Evolutionary conservation across 2,888 invertebrate genomes (phyloP).

Genomic region (Amphipyra berbera): DNA sequence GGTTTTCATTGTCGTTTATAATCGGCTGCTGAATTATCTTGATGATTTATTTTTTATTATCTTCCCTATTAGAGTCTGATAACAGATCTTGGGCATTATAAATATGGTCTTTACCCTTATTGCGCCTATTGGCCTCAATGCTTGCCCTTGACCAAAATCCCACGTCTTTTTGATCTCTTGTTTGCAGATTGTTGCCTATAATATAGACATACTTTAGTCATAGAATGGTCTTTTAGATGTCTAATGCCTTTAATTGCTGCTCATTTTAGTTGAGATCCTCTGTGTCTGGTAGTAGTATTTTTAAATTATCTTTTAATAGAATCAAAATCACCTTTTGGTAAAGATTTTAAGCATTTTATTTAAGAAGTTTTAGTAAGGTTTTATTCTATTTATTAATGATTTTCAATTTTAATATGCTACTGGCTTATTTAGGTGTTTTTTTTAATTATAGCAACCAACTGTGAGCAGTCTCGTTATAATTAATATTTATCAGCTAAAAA

Average conservation of each 20-base stretch:
- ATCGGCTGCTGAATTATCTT: conserved; percentile 29
- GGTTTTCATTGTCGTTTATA: conserved; percentile 29
- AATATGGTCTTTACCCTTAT: conserved; percentile 38
- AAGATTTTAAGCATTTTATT: no score
- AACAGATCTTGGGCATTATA: conserved; percentile 8
- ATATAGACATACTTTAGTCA: conserved; percentile 18
- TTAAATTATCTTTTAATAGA: no score
- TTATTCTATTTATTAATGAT: no score
- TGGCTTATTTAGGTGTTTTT: conserved; percentile 5
- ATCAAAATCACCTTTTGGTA: no score
- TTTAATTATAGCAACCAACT: conserved; percentile 2
- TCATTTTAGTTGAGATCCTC: conserved; percentile 16
- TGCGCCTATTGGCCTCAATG: conserved; percentile 34
- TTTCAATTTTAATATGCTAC: background rate
- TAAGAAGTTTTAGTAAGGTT: no score
- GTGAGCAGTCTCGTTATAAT: conserved; percentile 14
- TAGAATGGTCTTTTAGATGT: conserved; percentile 19
- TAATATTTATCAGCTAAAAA: conserved; percentile 9
- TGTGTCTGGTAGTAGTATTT: no score
- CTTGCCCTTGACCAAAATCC: conserved; percentile 53
- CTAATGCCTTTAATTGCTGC: conserved; percentile 28
- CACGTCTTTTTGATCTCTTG: conserved; percentile 32
- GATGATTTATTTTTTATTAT: conserved; percentile 17
- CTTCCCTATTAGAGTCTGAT: background rate
- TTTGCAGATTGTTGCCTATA: conserved; percentile 31